Base-by-base conservation (phyloP, 1,140 invertebrate species). In the Heliothis virescens region DNA sequence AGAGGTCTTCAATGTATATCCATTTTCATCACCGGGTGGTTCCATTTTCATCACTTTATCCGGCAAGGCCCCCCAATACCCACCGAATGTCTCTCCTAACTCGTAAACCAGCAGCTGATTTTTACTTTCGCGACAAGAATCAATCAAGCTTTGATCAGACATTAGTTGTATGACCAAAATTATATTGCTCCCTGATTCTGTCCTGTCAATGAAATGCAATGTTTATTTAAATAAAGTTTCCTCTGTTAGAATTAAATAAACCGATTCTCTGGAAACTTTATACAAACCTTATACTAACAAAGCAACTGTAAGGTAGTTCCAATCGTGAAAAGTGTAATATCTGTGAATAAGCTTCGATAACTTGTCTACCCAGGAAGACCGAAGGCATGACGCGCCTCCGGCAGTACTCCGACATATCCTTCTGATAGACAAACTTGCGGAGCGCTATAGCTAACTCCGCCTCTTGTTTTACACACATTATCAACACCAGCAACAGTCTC, bases 391-490 rank as follows among this genome's bases (percentile, higher is more conserved):
- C 92, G 0, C 86, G 82, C 0, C 93, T 86, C 21, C 85, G 84
- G 72, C 93, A 94, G 48, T 90, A 82, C 69, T 94, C 93, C 1
- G 93, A 94, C 18, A 93, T 81, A 26, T 94, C 92, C 60, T 87
- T 90, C 80, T 91, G 88, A 65, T 89, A 82, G 5, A 87, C 81
- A 11, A 88, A 87, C 63, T 81, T 88, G 4, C 52, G 82, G 4
- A 76, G 15, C 15, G 78, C 29, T 57, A 86, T 53, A 15, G 77
- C 41, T 62, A 69, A 59, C 13, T 78, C 48, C 5, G 34, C 52
- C 18, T 41, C 75, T 21, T 67, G 52, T 18, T 41, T 48, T 50
- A 69, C 52, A 59, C 55, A 69, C 4, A 78, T 48, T 48, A 78
- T 26, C 26, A 69, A n/a, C 13, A 76, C 18, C 11, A 78, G 21